Evolutionary conservation across 2,113 vertebrate genomes (phyloP).

Genomic region (Microcebus lehilahytsara): DNA sequence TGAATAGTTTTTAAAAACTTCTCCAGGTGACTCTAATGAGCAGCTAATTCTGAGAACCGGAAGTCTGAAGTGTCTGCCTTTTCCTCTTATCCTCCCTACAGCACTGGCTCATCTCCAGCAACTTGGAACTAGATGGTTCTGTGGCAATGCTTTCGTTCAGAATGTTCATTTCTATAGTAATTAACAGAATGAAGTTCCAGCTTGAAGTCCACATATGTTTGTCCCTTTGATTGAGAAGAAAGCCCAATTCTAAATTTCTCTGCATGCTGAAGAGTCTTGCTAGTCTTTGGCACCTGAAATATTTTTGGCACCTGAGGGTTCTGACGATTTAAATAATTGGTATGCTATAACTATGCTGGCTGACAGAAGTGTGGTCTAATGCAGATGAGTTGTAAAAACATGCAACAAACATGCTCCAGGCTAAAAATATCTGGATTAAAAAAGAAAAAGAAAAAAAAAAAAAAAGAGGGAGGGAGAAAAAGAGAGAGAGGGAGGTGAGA

Average conservation of each 20-base stretch:
- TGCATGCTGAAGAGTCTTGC: not conserved
- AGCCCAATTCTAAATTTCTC: not conserved
- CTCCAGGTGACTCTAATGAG: not conserved
- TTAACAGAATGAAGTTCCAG: not conserved
- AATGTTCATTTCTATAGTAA: not conserved
- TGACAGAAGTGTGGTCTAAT: slow-evolving; percentile 81
- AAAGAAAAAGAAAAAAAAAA: not conserved
- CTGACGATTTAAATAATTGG: slow-evolving; percentile 73
- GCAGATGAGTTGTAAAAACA: slow-evolving; percentile 31
- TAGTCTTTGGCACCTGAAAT: not conserved
- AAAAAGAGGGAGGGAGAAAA: too few species aligned
- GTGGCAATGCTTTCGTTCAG: not conserved
- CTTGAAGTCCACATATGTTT: not conserved
- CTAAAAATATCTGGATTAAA: not conserved
- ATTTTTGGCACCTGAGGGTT: slow-evolving; percentile 41
- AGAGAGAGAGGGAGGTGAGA: not conserved
- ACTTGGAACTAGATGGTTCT: too few species aligned
- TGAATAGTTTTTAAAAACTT: not conserved
- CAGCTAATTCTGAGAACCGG: not conserved
- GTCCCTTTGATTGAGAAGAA: not conserved
- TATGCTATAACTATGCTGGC: slow-evolving; percentile 64
- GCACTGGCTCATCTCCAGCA: not conserved
- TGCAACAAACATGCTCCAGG: slow-evolving; percentile 4
- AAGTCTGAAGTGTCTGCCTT: not conserved
- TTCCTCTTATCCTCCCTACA: not conserved